Conservation (phyloP, 2,113 vertebrate genomes). For the Microcebus murinus region DNA sequence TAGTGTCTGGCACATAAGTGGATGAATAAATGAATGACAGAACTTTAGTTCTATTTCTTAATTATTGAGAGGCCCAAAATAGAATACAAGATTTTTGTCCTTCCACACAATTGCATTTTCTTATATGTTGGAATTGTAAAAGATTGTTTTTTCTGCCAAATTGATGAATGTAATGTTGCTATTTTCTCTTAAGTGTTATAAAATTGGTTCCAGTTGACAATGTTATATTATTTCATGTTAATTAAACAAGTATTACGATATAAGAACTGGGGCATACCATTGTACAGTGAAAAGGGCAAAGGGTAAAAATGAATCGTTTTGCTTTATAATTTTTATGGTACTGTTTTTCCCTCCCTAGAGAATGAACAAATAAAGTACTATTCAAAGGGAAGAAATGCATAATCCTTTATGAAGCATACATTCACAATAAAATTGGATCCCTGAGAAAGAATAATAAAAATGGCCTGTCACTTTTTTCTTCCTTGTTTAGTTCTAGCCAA, state of each 20-base stretch:
- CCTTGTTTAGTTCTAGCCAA: neutral
- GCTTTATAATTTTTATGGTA: neutral
- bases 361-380: neutral
- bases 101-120: neutral
- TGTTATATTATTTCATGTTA: neutral
- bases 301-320: slow-evolving; percentile 2
- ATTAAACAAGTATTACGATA: neutral
- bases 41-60: neutral
- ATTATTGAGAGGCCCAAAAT: neutral
- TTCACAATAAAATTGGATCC: neutral
- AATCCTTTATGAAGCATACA: slow-evolving; percentile 2
- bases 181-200: neutral
- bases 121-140: neutral
- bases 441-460: neutral
- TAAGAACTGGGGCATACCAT: neutral
- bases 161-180: neutral
- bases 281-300: neutral
- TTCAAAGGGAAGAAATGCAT: neutral
- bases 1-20: neutral
- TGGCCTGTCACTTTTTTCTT: neutral
- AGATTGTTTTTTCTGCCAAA: neutral
- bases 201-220: neutral
- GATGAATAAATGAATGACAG: neutral
- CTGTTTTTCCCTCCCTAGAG: neutral
- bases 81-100: neutral